Evolutionary conservation across 2,797 vertebrate genomes (phyloP), one percentile per base, ranked within the genome.

Genomic region (Catamblyrhynchus diadema): DNA sequence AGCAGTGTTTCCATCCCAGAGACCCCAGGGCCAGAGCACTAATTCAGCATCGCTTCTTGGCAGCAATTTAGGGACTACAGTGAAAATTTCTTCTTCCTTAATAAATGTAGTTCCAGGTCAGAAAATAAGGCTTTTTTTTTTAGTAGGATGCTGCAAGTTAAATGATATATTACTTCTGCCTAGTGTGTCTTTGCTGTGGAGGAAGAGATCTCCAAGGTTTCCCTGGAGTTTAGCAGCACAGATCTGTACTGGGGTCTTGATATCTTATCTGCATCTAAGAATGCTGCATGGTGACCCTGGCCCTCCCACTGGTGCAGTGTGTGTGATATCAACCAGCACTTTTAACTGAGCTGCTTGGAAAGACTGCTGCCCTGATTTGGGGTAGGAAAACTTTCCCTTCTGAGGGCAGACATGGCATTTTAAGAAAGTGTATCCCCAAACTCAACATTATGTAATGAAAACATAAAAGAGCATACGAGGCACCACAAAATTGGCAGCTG

Each of bases 91-190:
- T 41, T 20, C 32, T 39, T 72, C 70, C 27, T 53, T 33, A 27
- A 35, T 72, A 70, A 66, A 25, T 51, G 39, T 59, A 75, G 78
- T 90, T 92, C 44, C 78, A 79, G 54, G 47, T 93, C 41, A 84
- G 62, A 28, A 88, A 73, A 60, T 23, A 18, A 70, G 50, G 14
- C 6, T 32, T 57, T 80, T 65, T n/a, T 82, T 57, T 65, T 57
- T 48, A 22, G 21, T 30, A 48, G 35, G 33, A 25, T 54, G 11
- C 27, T 67, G 24, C 33, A 16, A 20, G 37, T 50, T 27, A 78
- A 77, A 41, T 41, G 18, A 28, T n/a, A 3, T 48, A 23, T 51
- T 74, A 28, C 45, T 57, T 20, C 30, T 93, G 19, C 14, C 70
- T 12, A 0, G 1, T 7, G 20, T 53, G 12, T 65, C 37, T 78